These are phyloP conservation scores for Drosophila hamatofila DNA, from an alignment of 2,888 invertebrate genomes.

Conservation along the genomic window DNA sequence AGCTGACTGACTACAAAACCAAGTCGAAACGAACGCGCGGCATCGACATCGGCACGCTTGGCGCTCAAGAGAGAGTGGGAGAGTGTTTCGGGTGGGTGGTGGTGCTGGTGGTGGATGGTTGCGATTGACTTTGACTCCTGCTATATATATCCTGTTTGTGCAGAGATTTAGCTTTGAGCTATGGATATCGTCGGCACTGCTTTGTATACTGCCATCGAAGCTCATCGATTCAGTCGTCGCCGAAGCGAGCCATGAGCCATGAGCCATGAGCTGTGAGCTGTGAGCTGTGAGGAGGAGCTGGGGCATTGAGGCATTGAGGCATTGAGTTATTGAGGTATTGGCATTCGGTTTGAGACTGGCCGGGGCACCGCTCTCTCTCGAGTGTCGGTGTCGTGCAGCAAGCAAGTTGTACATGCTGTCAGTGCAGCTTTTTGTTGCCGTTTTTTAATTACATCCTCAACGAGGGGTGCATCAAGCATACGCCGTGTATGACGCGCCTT, in stretches of 20 bases:
- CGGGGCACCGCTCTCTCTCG: slow-evolving; percentile 39
- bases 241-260: slow-evolving; percentile 15
- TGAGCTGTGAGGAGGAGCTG: slow-evolving; percentile 20
- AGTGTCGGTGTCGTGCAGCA: slow-evolving; percentile 64
- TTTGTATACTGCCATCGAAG: slow-evolving; percentile 49
- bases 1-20: slow-evolving; percentile 73
- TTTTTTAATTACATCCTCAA: slow-evolving; percentile 79
- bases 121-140: slow-evolving; percentile 69
- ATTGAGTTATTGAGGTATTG: slow-evolving; percentile 28
- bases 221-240: slow-evolving; percentile 67
- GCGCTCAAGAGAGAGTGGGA: slow-evolving; percentile 32
- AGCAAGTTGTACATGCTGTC: slow-evolving; percentile 73
- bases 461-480: slow-evolving; percentile 46
- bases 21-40: slow-evolving; percentile 72
- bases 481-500: slow-evolving; percentile 53
- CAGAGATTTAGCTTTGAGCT: slow-evolving; percentile 83
- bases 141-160: slow-evolving; percentile 77
- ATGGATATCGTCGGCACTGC: slow-evolving; percentile 75
- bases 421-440: slow-evolving; percentile 63
- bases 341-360: slow-evolving; percentile 22
- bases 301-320: slow-evolving; percentile 38
- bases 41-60: slow-evolving; percentile 60
- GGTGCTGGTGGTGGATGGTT: slow-evolving; percentile 10
- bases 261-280: slow-evolving; percentile 3
- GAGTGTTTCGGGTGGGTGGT: neutral